phyloP scores from a whole-genome alignment of 2,888 invertebrate species.

The Conchocele bisecta region DNA sequence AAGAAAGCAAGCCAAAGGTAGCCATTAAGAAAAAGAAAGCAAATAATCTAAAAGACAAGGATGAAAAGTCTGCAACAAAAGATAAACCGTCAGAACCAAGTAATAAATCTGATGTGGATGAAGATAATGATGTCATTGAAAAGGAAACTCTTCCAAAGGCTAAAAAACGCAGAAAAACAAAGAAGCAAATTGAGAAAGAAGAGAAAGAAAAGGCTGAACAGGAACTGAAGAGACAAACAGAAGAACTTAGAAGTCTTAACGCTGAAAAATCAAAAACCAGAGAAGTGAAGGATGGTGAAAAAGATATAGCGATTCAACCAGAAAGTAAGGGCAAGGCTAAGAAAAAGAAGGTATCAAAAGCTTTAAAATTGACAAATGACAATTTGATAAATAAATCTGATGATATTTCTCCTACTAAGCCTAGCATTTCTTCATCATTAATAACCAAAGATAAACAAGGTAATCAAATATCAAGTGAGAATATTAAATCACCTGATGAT shows the following conservation, averaged over 20 bases:
- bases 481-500: too few species aligned
- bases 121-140: constrained; percentile 16
- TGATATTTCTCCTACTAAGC: too few species aligned
- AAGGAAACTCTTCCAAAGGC: constrained; percentile 31
- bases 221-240: constrained; percentile 47
- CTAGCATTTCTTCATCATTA: too few species aligned
- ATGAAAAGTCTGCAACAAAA: neutral
- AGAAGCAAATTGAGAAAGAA: constrained; percentile 33
- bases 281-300: constrained; percentile 13
- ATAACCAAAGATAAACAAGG: constrained; percentile 21
- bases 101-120: constrained; percentile 8
- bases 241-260: constrained; percentile 53
- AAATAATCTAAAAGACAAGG: constrained; percentile 24
- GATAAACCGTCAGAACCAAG: neutral
- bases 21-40: constrained; percentile 11
- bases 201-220: constrained; percentile 37
- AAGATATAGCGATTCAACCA: too few species aligned
- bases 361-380: too few species aligned
- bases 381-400: too few species aligned
- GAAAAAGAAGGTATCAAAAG: too few species aligned
- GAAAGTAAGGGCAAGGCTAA: too few species aligned
- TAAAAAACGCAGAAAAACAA: constrained; percentile 35
- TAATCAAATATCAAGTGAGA: too few species aligned
- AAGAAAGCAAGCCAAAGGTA: constrained; percentile 12
- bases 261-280: constrained; percentile 31